Percentiles rank a stretch among this genome's conserved stretches.
Evolutionary conservation across 2,113 vertebrate genomes (phyloP).

Genomic region (Erpornis zantholeuca): DNA sequence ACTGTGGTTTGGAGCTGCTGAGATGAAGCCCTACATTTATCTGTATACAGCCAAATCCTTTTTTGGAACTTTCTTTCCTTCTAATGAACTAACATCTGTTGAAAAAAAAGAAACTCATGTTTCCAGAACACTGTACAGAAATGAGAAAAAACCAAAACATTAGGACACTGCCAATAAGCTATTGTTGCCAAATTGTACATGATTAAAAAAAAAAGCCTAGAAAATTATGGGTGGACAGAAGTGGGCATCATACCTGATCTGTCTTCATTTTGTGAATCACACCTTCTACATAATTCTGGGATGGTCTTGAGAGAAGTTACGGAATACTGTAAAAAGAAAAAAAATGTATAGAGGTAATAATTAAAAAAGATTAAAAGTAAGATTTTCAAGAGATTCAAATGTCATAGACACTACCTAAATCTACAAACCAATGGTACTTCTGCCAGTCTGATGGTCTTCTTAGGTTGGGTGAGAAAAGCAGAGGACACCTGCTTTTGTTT

Average conservation of each 20-base stretch:
- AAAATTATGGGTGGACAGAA: not conserved
- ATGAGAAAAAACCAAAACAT: slow-evolving; percentile 44
- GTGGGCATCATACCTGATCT: slow-evolving; percentile 80
- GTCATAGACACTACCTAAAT: not conserved
- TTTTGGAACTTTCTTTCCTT: slow-evolving; percentile 53
- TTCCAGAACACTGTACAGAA: slow-evolving; percentile 40
- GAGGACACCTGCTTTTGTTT: not conserved
- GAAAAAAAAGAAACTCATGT: not conserved
- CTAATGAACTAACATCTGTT: slow-evolving; percentile 66
- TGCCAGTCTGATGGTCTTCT: not conserved
- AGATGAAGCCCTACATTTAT: slow-evolving; percentile 57
- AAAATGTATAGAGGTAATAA: not conserved
- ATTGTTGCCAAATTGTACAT: not conserved
- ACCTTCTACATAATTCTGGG: slow-evolving; percentile 91
- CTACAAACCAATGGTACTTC: not conserved
- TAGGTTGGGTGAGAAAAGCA: not conserved
- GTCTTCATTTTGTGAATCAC: slow-evolving; percentile 87
- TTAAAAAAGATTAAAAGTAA: not conserved
- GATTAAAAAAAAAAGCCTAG: not conserved
- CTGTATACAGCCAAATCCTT: slow-evolving; percentile 58
- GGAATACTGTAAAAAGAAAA: slow-evolving; percentile 81
- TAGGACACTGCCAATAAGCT: not conserved
- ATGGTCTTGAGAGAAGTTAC: slow-evolving; percentile 93
- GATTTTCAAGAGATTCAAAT: not conserved
- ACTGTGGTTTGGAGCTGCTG: slow-evolving; percentile 70